Percentiles rank a stretch among this genome's conserved stretches.
Conservation (phyloP, 1,140 invertebrate species). For the Heliconius himera region DNA sequence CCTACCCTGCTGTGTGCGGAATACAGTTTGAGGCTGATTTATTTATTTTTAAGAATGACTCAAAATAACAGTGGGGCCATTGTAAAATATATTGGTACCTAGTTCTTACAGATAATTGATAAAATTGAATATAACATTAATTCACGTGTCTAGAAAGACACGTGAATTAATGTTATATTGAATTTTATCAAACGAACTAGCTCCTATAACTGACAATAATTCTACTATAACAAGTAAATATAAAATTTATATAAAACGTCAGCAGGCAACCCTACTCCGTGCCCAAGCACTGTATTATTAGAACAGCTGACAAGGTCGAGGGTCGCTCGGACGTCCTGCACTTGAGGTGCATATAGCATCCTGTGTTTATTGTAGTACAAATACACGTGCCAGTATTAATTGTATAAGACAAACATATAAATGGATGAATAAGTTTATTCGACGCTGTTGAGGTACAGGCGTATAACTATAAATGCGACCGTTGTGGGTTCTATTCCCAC, state of each 20-base stretch:
- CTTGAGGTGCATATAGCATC: conserved; percentile 43
- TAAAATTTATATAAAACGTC: background rate
- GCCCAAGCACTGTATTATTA: conserved; percentile 35
- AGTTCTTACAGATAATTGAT: too few species aligned
- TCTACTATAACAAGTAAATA: background rate
- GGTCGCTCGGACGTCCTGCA: conserved; percentile 41
- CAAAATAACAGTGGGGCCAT: too few species aligned
- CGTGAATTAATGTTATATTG: too few species aligned
- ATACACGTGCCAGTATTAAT: conserved; percentile 12
- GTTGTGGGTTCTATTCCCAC: too few species aligned
- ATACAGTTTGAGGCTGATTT: too few species aligned
- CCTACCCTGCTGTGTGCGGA: too few species aligned
- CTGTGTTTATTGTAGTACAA: conserved; percentile 39
- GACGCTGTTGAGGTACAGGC: too few species aligned
- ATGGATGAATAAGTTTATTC: background rate
- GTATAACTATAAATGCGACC: too few species aligned
- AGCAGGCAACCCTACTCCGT: conserved; percentile 4
- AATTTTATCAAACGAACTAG: too few species aligned
- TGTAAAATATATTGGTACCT: too few species aligned
- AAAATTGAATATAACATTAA: too few species aligned
- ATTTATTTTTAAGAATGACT: background rate
- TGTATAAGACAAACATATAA: background rate
- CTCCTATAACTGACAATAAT: background rate
- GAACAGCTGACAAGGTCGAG: conserved; percentile 40
- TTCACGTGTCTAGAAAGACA: too few species aligned